Evolutionary conservation across 2,888 invertebrate genomes (phyloP), one percentile per base, ranked within the genome.

Genomic region (Prenolepis imparis): DNA sequence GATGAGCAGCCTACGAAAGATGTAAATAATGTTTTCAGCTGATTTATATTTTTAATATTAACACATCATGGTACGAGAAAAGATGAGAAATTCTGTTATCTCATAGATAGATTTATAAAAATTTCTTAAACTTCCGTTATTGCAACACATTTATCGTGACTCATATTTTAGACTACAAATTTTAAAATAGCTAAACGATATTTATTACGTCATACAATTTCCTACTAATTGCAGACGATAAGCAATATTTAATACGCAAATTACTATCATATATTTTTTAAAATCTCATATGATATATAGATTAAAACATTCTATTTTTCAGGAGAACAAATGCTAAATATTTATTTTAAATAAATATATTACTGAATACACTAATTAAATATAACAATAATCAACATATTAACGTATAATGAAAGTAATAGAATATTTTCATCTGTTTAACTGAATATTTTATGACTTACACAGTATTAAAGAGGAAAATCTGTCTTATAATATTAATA

Each of bases 1-100:
- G 91, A 84, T 59, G 86, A 82, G 57, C 89, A 85, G 28, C 91
- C 91, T 91, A 86, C n/a, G 64, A 84, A 83, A 48, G 12, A 57
- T 59, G 12, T 72, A 70, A 83, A 81, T 64, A 55, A 52, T 2
- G 0, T 82, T 3, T 64, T 52, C n/a, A 28, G 3, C 21, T 55
- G 32, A 59, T 73, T n/a, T n/a, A 52, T 48, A 57, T 73, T 80
- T 82, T 64, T 75, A 73, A 48, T 28, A 24, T 21, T 6, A 2
- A 0, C 15, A 15, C 18, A n/a, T n/a, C 1, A 28, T 52, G 5
- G 15, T 8, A 8, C 8, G n/a, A 2, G 48, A 48, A 48, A 52
- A 73, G 0, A 8, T 4, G 4, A 0, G 36, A n/a, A 32, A 64
- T 64, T 32, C 21, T 28, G 15, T n/a, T 77, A 41, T 72, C 18